phyloP scores from a whole-genome alignment of 2,113 vertebrate species.

The Notarius lentiginosus region DNA sequence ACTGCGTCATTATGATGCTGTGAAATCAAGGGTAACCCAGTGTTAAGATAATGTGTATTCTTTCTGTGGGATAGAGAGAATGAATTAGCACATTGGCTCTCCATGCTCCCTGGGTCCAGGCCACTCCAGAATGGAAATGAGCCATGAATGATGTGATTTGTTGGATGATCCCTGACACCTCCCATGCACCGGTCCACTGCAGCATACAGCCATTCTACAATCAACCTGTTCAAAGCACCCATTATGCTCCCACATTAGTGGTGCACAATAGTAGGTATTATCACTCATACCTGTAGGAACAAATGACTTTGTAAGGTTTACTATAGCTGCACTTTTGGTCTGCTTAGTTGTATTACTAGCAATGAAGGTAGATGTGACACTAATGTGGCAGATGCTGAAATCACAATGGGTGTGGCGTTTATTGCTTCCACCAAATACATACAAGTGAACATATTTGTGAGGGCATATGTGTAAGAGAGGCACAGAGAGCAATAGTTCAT shows the following conservation, averaged over 20 bases:
- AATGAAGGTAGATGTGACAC: constrained; percentile 16
- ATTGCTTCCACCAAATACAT: constrained; percentile 21
- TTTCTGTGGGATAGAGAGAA: constrained; percentile 52
- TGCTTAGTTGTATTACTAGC: constrained; percentile 6
- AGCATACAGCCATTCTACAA: constrained; percentile 48
- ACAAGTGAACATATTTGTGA: neutral
- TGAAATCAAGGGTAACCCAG: constrained; percentile 50
- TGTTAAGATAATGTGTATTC: constrained; percentile 51
- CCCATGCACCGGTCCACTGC: constrained; percentile 37
- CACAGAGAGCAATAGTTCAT: constrained; percentile 1
- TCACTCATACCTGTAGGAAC: constrained; percentile 28
- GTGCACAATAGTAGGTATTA: constrained; percentile 51
- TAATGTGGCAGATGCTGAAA: constrained; percentile 22
- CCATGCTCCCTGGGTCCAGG: constrained; percentile 51
- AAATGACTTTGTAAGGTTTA: constrained; percentile 38
- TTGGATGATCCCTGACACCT: constrained; percentile 52
- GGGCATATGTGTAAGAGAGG: neutral
- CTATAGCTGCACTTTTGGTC: constrained; percentile 24
- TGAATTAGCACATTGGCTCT: constrained; percentile 55
- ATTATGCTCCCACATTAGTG: constrained; percentile 52
- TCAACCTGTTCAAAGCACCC: constrained; percentile 47
- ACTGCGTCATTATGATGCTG: constrained; percentile 38
- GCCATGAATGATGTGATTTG: constrained; percentile 65
- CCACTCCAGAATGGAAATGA: constrained; percentile 63
- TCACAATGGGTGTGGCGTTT: constrained; percentile 24